Evolutionary conservation across 2,888 invertebrate genomes (phyloP), one percentile per base, ranked within the genome.

Genomic region (Eupithecia centaureata): DNA sequence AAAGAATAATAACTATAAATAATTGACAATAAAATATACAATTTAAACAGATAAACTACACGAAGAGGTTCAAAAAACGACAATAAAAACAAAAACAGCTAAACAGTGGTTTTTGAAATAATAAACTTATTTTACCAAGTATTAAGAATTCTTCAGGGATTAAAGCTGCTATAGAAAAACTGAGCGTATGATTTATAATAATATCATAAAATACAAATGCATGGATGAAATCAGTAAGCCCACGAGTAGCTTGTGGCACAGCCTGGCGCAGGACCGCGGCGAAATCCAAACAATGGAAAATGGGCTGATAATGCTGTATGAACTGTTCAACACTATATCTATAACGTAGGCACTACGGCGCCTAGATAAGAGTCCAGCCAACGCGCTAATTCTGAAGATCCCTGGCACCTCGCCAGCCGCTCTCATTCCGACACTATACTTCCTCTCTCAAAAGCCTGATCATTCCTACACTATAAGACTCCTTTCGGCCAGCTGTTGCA

Each of bases 401-500:
- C 22, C 30, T 56, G 54, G 54, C 54, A 30, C 8, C 28, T 12
- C 54, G 54, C 54, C 54, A 56, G 15, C 52, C 25, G 18, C 52
- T 25, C 52, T 27, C 18, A 25, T 52, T 25, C 52, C n/a, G 54
- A n/a, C 27, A n/a, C n/a, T 28, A 28, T 30, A n/a, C 30, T 1
- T 15, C 54, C 54, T 30, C 30, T 28, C 27, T 56, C 54, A 25
- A 28, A 30, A 47, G 47, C 47, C 18, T 10, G 47, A 47, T 47
- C 18, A 47, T 47, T 22, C 22, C 42, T 42, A 42, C 47, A 47
- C 47, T 33, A 61, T 54, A 28, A 56, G 30, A 57, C 65, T 71
- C 52, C 28, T 65, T 68, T 71, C 59, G 42, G 63, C 22, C 65
- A 67, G 67, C 67, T 70, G 63, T 54, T 67, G 60, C 63, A 35